Base-by-base conservation (phyloP, 1,140 invertebrate species). In the Hyphantria cunea region DNA sequence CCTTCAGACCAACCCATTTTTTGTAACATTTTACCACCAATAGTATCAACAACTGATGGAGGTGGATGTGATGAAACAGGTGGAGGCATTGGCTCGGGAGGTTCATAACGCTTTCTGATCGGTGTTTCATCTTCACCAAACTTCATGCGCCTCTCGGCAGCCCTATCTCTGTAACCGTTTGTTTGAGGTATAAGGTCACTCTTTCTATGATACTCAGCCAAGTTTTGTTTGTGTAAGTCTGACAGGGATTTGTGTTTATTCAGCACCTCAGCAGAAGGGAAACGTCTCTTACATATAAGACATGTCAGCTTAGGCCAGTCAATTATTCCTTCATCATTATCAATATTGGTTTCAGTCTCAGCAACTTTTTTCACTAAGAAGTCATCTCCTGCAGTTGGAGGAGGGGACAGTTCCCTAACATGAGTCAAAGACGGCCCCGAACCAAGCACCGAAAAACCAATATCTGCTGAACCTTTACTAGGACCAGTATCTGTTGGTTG, bases 1-100 rank as follows among this genome's bases (percentile, higher is more conserved):
- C 98, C 99, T 85, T 98, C 96, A 6, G 95, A 96, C 98, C 99
- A 99, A 0, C 99, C 99, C 98, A 99, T 99, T 91, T 98, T 99
- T 89, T 99, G 98, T 42, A 99, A 85, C 72, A 99, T 92, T 86
- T 97, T 96, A 0, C 95, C 95, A 11, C 96, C 95, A 48, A 99
- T 97, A 0, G 95, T 95, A 32, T 93, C 91, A 59, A 93, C 93
- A 0, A 94, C 95, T 3, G 94, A 94, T 3, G 84, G 84, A 0
- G 92, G 92, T 12, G 92, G 90, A 31, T 84, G 78, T 0, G 91
- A 82, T 11, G 92, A 85, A 53, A 89, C 63, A 1, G 86, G 79
- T 25, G 85, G 76, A n/a, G 91, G 86, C 1, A 89, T 77, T 70
- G 94, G 93, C 61, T 96, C 93, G 0, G 96, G 95, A 48, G 96